phyloP scores from a whole-genome alignment of 1,140 invertebrate genomes.

The Procambarus clarkii region DNA sequence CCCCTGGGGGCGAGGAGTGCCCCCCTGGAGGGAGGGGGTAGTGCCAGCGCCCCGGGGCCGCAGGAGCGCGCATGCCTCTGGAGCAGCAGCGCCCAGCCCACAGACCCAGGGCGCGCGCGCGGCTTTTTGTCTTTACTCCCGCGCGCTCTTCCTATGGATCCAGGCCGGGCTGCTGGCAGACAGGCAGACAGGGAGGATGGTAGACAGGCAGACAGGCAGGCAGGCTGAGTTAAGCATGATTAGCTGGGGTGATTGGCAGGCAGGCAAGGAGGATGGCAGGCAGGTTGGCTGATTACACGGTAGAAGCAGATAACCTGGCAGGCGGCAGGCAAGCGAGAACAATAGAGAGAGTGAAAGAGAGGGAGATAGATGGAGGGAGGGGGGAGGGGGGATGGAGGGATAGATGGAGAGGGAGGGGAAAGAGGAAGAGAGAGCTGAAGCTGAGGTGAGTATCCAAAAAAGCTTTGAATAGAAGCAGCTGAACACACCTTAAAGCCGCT shows the following conservation, averaged over 20 bases:
- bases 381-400: background rate
- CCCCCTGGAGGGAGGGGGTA: too few species aligned
- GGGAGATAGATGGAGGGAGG: background rate
- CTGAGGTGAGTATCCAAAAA: background rate
- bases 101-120: too few species aligned
- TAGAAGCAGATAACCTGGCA: background rate
- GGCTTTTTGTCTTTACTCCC: too few species aligned
- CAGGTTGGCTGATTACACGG: too few species aligned
- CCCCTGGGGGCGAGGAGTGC: too few species aligned
- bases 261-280: too few species aligned
- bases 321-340: background rate
- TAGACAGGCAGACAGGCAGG: background rate
- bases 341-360: background rate
- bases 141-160: too few species aligned
- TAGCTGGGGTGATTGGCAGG: background rate
- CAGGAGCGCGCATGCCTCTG: too few species aligned
- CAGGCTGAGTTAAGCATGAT: background rate
- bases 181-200: background rate
- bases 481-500: conserved; percentile 14
- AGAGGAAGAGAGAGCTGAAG: background rate
- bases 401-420: too few species aligned
- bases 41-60: too few species aligned
- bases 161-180: background rate
- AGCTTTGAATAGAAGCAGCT: background rate
- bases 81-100: too few species aligned